Base-by-base conservation (phyloP, 2,113 vertebrate genomes). In the Dunckerocampus dactyliophorus region DNA sequence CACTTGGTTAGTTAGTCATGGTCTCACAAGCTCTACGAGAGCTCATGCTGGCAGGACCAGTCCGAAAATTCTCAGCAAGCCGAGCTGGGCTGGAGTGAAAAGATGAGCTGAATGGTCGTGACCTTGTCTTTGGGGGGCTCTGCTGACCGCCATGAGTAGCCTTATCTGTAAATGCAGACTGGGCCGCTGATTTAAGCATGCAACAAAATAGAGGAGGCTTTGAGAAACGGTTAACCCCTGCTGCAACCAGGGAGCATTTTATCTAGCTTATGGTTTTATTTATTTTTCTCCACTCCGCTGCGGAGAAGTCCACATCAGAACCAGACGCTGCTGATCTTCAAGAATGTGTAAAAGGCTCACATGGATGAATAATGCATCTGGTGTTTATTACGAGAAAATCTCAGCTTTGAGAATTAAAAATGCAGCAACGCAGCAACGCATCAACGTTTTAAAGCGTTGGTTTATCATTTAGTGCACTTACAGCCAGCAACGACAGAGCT, bases 321-420 rank as follows among this genome's bases (percentile, higher is more conserved):
- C 54, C 65, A 79, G 77, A 72, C 62, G 1, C 60, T 69, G 15
- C 61, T 74, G 67, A 69, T 71, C 72, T 73, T 17, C 19, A 76
- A 76, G 77, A 81, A 80, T 72, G 68, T 75, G 71, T 71, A 71
- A 76, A 76, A 62, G 65, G 42, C 71, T 64, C 72, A 52, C 39
- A 22, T 24, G 62, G 63, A 76, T 71, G 68, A 76, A 75, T 69
- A 65, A 83, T 57, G 31, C 60, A 79, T 81, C 58, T 73, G 53
- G 76, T 83, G 52, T 71, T 83, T 78, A 79, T 78, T 57, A 68
- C 65, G 71, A 52, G 72, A 62, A 72, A 63, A 70, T 80, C 66
- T 70, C 60, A 64, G 49, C 50, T 43, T 14, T 43, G 39, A 43
- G 39, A 43, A 43, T 13, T 14, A 43, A 43, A 43, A 43, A 43